phyloP scores from a whole-genome alignment of 2,888 invertebrate species.

The Caenorhabditis sp. region DNA sequence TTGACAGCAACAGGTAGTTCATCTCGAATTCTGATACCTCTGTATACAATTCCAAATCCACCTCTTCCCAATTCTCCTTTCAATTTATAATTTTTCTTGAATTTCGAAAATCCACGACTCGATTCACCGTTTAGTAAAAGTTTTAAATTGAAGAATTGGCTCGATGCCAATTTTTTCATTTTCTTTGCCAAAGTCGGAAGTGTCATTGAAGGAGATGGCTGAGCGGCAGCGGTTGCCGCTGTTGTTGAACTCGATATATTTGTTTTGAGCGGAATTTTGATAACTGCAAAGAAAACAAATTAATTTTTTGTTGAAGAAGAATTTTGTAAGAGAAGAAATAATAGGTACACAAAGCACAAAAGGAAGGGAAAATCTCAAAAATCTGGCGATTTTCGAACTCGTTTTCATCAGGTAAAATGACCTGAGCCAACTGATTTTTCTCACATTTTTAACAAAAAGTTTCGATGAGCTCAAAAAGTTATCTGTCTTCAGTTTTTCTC shows the following conservation, averaged over 20 bases:
- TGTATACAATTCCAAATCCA: slow-evolving; percentile 56
- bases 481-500: no score
- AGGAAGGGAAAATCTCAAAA: not conserved
- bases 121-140: slow-evolving; percentile 56
- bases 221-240: not conserved
- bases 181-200: slow-evolving; percentile 56
- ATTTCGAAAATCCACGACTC: slow-evolving; percentile 64
- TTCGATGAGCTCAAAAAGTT: no score
- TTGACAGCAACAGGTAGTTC: slow-evolving; percentile 67
- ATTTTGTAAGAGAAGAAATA: no score
- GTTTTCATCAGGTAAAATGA: no score
- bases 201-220: slow-evolving; percentile 28
- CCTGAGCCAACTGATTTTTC: no score
- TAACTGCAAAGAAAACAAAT: not conserved
- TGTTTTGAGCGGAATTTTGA: not conserved
- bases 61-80: slow-evolving; percentile 66
- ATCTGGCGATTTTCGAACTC: not conserved
- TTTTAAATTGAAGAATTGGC: slow-evolving; percentile 53
- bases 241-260: not conserved
- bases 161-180: slow-evolving; percentile 52
- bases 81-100: slow-evolving; percentile 66
- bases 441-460: no score
- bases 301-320: not conserved
- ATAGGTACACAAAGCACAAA: not conserved
- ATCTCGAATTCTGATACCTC: slow-evolving; percentile 57